Evolutionary conservation across 2,888 invertebrate genomes (phyloP), one percentile per base, ranked within the genome.

Genomic region (Drosophila affinis): DNA sequence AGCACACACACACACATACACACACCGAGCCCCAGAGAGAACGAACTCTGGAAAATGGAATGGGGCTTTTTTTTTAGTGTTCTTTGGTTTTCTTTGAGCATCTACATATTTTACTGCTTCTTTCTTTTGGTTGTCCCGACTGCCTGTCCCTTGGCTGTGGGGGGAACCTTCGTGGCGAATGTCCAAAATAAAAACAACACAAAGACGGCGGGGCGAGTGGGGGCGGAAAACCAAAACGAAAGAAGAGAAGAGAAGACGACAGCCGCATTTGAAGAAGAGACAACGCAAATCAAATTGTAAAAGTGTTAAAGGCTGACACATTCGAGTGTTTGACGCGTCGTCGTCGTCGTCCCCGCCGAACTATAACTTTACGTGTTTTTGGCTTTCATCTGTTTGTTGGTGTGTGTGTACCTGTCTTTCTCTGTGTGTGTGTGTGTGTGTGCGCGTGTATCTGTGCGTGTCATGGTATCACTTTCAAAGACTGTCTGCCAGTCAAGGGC

Each of bases 281-380:
- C 69, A 62, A 68, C 75, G 75, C 69, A 75, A 73, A 73, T 62
- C 75, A 74, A 74, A 74, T 67, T 60, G 76, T 74, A 71, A 71
- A 76, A 76, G 75, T 75, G 76, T 75, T 71, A 71, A 72, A 76
- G 75, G 55, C 72, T 76, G 76, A 71, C 75, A 75, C 76, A 71
- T 76, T 76, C 64, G 34, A 76, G 76, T 75, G 71, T 62, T 70
- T 75, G 75, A 63, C 58, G 76, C 58, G 52, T 39, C 46, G 14
- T 29, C 51, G n/a, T 14, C 18, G 47, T 21, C 18, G 46, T 64
- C 62, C 21, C 64, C 39, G n/a, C 12, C n/a, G 44, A n/a, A 32
- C 17, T 52, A 6, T 9, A 27, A 24, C 17, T 49, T 27, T 49
- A 49, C 49, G 12, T 10, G 14, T 3, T 34, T 12, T 12, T 3